phyloP scores from a whole-genome alignment of 2,888 invertebrate genomes.

The Palloptera scutellata region DNA sequence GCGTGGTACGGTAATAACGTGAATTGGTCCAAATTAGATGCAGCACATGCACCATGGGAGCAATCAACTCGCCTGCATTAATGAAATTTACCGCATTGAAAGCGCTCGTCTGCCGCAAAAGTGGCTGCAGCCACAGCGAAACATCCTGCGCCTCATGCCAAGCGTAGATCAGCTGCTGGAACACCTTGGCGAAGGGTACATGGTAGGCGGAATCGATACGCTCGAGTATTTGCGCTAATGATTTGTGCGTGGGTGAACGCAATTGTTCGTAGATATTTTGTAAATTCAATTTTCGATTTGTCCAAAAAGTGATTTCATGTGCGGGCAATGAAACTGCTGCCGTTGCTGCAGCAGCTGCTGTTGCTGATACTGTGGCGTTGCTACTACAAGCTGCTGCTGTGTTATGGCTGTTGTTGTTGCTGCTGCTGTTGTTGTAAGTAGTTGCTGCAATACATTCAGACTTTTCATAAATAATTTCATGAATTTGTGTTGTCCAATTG shows the following conservation, averaged over 20 bases:
- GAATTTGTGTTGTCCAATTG: conserved; percentile 86
- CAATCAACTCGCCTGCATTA: conserved; percentile 70
- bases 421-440: neutral
- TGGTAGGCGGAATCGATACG: conserved; percentile 82
- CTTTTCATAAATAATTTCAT: conserved; percentile 61
- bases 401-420: conserved; percentile 9
- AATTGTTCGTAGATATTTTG: conserved; percentile 89
- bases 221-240: conserved; percentile 82
- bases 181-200: conserved; percentile 78
- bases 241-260: conserved; percentile 78
- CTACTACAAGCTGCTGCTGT: neutral
- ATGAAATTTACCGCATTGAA: conserved; percentile 78
- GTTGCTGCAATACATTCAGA: conserved; percentile 44
- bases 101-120: conserved; percentile 65
- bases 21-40: conserved; percentile 89
- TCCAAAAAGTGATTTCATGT: conserved; percentile 85
- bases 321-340: conserved; percentile 66
- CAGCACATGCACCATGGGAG: conserved; percentile 82
- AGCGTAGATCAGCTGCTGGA: conserved; percentile 77
- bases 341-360: conserved; percentile 23
- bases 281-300: conserved; percentile 78
- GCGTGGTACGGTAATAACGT: conserved; percentile 75
- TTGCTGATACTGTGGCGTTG: neutral
- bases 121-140: conserved; percentile 79
- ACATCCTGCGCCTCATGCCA: conserved; percentile 88